Percentiles rank a stretch among this genome's conserved stretches.
phyloP scores from a whole-genome alignment of 2,113 vertebrate genomes.

The Tachysurus vachellii region DNA sequence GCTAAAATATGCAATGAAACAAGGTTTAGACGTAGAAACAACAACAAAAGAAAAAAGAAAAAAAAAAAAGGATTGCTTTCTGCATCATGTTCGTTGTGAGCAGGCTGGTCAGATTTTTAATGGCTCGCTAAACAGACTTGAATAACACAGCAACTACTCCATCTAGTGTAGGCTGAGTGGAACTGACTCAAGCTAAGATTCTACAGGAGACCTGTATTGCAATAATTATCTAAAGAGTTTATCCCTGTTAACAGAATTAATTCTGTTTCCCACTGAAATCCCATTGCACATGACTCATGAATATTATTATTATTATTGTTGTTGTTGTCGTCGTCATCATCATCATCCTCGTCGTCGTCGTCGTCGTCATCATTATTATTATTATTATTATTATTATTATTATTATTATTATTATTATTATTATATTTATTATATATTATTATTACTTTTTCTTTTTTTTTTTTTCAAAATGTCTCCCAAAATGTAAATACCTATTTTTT shows the following conservation, averaged over 20 bases:
- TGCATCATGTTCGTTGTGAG: not conserved
- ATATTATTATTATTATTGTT: too few species aligned
- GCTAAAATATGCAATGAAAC: not conserved
- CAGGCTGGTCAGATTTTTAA: not conserved
- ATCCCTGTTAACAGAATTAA: too few species aligned
- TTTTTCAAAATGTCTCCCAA: too few species aligned
- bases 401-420: too few species aligned
- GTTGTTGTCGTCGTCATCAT: too few species aligned
- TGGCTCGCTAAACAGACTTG: not conserved
- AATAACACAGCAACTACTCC: slow-evolving; percentile 14
- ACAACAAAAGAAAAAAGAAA: not conserved
- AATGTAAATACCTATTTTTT: too few species aligned
- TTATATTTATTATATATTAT: too few species aligned
- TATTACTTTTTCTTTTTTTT: too few species aligned
- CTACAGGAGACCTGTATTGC: not conserved
- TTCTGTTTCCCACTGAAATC: not conserved
- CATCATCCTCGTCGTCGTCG: too few species aligned
- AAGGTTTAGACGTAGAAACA: not conserved
- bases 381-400: too few species aligned
- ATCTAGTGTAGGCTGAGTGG: slow-evolving; percentile 15
- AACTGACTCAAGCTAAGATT: not conserved
- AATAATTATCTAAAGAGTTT: not conserved
- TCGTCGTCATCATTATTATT: too few species aligned
- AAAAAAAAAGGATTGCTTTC: not conserved
- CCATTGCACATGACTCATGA: too few species aligned